Evolutionary conservation across 2,797 vertebrate species (phyloP).

Genomic region (Mormyrops boulengeri): DNA sequence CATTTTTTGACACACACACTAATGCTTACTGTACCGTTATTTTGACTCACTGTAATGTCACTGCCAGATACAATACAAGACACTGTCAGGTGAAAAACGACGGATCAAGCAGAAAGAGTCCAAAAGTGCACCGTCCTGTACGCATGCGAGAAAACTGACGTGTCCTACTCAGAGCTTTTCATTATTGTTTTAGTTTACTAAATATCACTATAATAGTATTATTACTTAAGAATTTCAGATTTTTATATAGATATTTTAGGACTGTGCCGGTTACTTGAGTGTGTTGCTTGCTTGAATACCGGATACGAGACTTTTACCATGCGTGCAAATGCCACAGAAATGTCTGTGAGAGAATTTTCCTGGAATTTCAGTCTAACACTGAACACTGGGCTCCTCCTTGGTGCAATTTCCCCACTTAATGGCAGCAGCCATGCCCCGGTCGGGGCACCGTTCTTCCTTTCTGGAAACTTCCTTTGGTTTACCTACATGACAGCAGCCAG

Average conservation of each 20-base stretch:
- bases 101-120: neutral
- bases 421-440: constrained; percentile 33
- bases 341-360: neutral
- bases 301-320: neutral
- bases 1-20: neutral
- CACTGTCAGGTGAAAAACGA: neutral
- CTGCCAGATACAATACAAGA: neutral
- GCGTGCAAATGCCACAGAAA: neutral
- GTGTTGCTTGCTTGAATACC: neutral
- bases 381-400: constrained; percentile 43
- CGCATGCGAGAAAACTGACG: neutral
- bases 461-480: constrained; percentile 43
- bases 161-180: neutral
- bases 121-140: neutral
- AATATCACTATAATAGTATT: neutral
- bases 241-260: neutral
- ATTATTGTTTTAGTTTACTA: neutral
- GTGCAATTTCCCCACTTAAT: constrained; percentile 39
- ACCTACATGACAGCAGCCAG: constrained; percentile 36
- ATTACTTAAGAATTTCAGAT: neutral
- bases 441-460: constrained; percentile 35
- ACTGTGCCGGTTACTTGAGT: neutral
- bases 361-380: constrained; percentile 29
- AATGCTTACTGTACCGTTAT: neutral
- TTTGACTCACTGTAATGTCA: neutral